These are phyloP conservation scores for Stegophylla sp. DNA, from an alignment of 2,888 invertebrate genomes.

Conservation along the genomic window DNA sequence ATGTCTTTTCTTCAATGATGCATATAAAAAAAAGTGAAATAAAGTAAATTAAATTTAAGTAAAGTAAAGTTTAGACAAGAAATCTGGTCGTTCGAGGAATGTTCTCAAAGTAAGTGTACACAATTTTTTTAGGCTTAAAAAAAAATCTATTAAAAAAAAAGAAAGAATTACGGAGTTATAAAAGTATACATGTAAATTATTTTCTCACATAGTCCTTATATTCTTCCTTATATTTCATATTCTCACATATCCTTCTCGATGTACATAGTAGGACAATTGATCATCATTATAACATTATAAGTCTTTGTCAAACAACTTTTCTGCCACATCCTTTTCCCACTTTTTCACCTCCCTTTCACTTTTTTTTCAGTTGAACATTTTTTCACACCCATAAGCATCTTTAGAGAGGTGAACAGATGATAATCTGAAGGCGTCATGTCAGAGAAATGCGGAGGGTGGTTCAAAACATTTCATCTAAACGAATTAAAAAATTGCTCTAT, in stretches of 20 bases:
- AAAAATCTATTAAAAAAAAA: slow-evolving; percentile 1
- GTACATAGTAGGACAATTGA: not conserved
- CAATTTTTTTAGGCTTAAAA: slow-evolving; percentile 16
- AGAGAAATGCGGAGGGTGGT: not conserved
- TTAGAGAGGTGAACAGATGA: not conserved
- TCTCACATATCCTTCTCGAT: too few relatives aligned
- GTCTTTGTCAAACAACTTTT: too few relatives aligned
- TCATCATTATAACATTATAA: too few relatives aligned
- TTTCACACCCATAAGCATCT: not conserved
- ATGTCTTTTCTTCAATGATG: too few relatives aligned
- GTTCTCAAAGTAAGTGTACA: too few relatives aligned
- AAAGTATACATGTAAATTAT: slow-evolving; percentile 20
- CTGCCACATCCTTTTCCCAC: not conserved
- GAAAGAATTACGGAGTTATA: slow-evolving; percentile 20
- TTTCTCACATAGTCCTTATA: slow-evolving; percentile 58
- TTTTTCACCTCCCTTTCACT: slow-evolving; percentile 3
- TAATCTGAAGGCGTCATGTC: not conserved
- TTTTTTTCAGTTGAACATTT: not conserved
- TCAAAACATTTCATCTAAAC: not conserved
- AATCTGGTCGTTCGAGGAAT: too few relatives aligned
- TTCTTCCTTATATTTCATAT: too few relatives aligned
- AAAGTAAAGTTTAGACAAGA: too few relatives aligned
- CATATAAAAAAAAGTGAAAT: too few relatives aligned
- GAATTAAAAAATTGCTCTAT: not conserved
- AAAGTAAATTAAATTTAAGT: too few relatives aligned